A percentile compares a stretch with the other conserved stretches of the same genome.
These are phyloP conservation scores for Apodemia zela DNA, from an alignment of 2,888 invertebrate species.

Conservation along the genomic window DNA sequence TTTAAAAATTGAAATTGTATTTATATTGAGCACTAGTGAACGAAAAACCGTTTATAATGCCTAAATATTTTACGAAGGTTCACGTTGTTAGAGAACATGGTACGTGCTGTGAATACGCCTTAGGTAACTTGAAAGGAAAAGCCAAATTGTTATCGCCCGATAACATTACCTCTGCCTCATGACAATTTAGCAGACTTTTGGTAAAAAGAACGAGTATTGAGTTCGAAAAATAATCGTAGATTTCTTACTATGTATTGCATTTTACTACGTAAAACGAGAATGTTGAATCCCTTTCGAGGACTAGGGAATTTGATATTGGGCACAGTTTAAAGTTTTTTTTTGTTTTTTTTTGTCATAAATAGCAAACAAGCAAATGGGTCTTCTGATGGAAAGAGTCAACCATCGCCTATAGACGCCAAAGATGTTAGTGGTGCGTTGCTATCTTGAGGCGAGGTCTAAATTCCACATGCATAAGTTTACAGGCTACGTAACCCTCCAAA, in stretches of 20 bases:
- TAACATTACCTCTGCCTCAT: neutral
- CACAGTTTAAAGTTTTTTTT: too few relatives aligned
- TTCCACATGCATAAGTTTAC: too few relatives aligned
- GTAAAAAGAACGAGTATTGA: neutral
- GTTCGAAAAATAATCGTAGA: neutral
- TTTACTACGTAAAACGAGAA: too few relatives aligned
- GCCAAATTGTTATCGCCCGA: constrained; percentile 3
- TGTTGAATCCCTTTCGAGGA: too few relatives aligned
- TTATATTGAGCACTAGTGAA: neutral
- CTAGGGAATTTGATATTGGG: too few relatives aligned
- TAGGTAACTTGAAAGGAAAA: neutral
- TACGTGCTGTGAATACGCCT: constrained; percentile 8
- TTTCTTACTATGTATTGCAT: neutral
- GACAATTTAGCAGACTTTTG: neutral
- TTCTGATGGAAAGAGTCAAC: too few relatives aligned
- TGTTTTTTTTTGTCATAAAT: too few relatives aligned
- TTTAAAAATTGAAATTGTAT: neutral
- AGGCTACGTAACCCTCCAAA: too few relatives aligned
- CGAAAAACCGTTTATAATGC: constrained; percentile 2
- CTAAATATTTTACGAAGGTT: constrained; percentile 6
- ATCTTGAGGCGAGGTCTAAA: too few relatives aligned
- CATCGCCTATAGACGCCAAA: too few relatives aligned
- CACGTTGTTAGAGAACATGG: neutral
- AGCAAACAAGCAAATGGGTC: too few relatives aligned
- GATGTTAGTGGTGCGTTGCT: too few relatives aligned